phyloP scores from a whole-genome alignment of 1,140 invertebrate species.

The Zophobas morio region DNA sequence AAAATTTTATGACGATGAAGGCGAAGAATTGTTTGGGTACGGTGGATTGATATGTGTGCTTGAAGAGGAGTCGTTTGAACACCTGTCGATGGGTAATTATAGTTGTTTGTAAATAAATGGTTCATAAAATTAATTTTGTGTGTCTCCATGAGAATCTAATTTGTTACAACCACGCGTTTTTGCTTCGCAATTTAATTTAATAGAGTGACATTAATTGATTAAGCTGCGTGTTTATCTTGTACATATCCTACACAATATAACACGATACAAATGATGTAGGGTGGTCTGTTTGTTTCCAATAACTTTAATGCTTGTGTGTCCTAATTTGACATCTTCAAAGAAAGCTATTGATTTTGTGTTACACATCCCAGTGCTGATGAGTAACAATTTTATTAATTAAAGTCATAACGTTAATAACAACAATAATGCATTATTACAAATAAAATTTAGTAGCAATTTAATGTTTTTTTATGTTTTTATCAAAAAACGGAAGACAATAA shows the following conservation, averaged over 20 bases:
- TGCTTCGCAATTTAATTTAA: slow-evolving; percentile 3
- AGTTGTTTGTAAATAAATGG: too few relatives aligned
- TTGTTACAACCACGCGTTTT: not conserved
- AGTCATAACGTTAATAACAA: too few relatives aligned
- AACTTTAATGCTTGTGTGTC: not conserved
- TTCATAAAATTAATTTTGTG: not conserved
- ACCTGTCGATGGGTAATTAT: too few relatives aligned
- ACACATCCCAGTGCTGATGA: too few relatives aligned
- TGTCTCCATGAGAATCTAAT: not conserved
- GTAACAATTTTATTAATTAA: not conserved
- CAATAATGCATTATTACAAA: too few relatives aligned
- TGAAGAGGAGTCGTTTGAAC: too few relatives aligned
- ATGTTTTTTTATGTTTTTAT: too few relatives aligned
- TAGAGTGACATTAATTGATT: slow-evolving; percentile 5
- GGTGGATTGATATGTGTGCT: too few relatives aligned
- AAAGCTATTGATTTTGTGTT: too few relatives aligned
- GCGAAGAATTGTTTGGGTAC: not conserved
- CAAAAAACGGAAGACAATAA: too few relatives aligned
- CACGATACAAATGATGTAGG: not conserved
- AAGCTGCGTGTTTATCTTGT: slow-evolving; percentile 3
- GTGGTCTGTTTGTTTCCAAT: not conserved
- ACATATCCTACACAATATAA: not conserved
- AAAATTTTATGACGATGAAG: slow-evolving; percentile 5
- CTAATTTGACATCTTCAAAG: not conserved
- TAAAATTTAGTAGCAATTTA: too few relatives aligned